Evolutionary conservation across 2,888 invertebrate species (phyloP).

Genomic region (Eumerus sabulonum): DNA sequence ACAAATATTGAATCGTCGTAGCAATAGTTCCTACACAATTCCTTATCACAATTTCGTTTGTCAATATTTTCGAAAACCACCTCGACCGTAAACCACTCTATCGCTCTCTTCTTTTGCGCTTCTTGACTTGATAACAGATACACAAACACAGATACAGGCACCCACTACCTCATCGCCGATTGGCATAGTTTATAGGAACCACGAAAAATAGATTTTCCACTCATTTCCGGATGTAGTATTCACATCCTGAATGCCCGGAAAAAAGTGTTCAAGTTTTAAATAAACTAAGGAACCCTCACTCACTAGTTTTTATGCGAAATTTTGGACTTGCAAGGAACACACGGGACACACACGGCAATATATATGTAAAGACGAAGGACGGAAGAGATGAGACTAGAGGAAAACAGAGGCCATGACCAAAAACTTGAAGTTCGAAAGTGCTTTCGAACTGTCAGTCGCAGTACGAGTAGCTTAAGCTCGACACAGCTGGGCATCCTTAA

Average conservation of each 20-base stretch:
- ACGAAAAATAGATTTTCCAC: constrained; percentile 16
- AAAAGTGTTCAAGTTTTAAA: too few relatives aligned
- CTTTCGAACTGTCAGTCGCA: constrained; percentile 58
- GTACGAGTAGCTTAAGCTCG: constrained; percentile 21
- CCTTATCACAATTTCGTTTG: too few relatives aligned
- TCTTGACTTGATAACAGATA: constrained; percentile 1
- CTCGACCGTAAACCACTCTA: background rate
- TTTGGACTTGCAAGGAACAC: constrained; percentile 21
- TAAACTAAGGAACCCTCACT: too few relatives aligned
- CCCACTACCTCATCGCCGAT: constrained; percentile 27
- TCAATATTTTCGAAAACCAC: background rate
- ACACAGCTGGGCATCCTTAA: constrained; percentile 36
- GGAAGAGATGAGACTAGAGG: constrained; percentile 7
- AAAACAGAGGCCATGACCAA: constrained; percentile 39
- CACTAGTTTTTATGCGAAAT: constrained; percentile 20
- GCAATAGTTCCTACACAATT: too few relatives aligned
- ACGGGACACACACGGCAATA: too few relatives aligned
- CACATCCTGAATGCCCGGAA: too few relatives aligned
- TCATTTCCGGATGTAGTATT: background rate
- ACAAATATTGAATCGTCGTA: too few relatives aligned
- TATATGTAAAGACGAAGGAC: constrained; percentile 18
- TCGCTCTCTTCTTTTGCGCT: background rate
- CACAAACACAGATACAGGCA: constrained; percentile 12
- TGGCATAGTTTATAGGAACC: constrained; percentile 29
- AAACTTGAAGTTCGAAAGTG: constrained; percentile 50